Base-by-base conservation (phyloP, 2,113 vertebrate genomes). In the Cyprinodon tularosa region DNA sequence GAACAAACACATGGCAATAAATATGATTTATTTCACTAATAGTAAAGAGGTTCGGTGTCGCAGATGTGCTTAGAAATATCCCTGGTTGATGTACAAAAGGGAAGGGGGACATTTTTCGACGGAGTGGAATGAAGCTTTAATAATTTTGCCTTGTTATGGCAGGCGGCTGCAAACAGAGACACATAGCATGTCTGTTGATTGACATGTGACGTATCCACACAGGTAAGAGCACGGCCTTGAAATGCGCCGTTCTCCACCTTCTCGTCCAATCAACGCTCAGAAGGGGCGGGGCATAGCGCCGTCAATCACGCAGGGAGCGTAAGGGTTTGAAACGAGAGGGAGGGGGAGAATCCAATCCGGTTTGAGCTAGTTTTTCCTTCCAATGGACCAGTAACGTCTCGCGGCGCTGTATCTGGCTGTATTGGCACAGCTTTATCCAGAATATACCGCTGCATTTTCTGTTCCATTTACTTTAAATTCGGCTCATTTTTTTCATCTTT, bases 341-440 rank as follows among this genome's bases (percentile, higher is more conserved):
- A 86, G 91, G 91, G 86, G 89, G 93, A 90, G 93, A 93, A 94
- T 93, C 93, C 94, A 94, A 95, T 96, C 95, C 93, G 94, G 96
- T 95, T 96, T 95, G 84, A 96, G 95, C 96, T 94, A 94, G 96
- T 96, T 96, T 88, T 92, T 87, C 50, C 90, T 92, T 93, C 93
- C 93, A 92, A 92, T 94, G 91, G 94, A 94, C 92, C 93, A 94
- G 91, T 95, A 94, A 90, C 90, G 92, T 91, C 89, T 93, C 83
- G 85, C 89, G 85, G 83, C 84, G 84, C 92, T 88, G 91, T 82
- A 89, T 88, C 88, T 86, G 78, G 90, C 88, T 90, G 84, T 91
- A 93, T 88, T 88, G 91, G 88, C 88, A 90, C 90, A 89, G 91
- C 91, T 90, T 91, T 91, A 91, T 89, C 87, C 84, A 62, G 69